These are phyloP conservation scores for Caenorhabditis sp. DNA, from an alignment of 2,888 invertebrate species.

Conservation along the genomic window DNA sequence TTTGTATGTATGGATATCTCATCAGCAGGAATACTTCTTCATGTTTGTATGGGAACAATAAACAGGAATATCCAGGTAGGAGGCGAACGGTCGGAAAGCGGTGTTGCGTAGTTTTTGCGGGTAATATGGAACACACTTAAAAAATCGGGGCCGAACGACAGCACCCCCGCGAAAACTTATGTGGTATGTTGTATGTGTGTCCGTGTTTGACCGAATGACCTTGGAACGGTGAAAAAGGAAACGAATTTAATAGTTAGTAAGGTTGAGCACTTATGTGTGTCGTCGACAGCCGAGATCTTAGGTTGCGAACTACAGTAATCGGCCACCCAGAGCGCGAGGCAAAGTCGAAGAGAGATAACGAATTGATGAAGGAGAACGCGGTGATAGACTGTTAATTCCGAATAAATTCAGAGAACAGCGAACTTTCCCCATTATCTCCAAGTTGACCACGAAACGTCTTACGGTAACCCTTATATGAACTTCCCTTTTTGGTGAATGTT, in stretches of 20 bases:
- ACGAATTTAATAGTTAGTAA: conserved; percentile 48
- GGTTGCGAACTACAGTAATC: conserved; percentile 28
- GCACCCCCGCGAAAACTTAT: conserved; percentile 39
- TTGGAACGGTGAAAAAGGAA: conserved; percentile 59
- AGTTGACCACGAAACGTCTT: neutral
- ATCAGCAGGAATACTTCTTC: conserved; percentile 46
- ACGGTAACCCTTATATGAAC: neutral
- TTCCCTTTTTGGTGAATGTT: neutral
- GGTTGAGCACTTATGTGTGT: conserved; percentile 49
- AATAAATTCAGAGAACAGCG: neutral
- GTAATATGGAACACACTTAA: conserved; percentile 65
- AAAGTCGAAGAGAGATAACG: conserved; percentile 21
- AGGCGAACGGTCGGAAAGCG: conserved; percentile 16
- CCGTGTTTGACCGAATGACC: conserved; percentile 55
- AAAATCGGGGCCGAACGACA: conserved; percentile 62
- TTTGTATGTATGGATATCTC: conserved; percentile 1
- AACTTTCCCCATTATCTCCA: conserved; percentile 16
- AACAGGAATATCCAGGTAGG: neutral
- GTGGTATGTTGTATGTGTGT: conserved; percentile 26
- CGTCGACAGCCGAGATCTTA: neutral
- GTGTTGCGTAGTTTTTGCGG: conserved; percentile 56
- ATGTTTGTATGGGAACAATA: neutral
- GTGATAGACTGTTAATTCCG: neutral
- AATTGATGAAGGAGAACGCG: conserved; percentile 25
- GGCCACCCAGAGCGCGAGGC: conserved; percentile 12